Percentiles rank a stretch among this genome's conserved stretches.
Conservation (phyloP, 2,888 invertebrate genomes). For the Mystacides longicornis region DNA sequence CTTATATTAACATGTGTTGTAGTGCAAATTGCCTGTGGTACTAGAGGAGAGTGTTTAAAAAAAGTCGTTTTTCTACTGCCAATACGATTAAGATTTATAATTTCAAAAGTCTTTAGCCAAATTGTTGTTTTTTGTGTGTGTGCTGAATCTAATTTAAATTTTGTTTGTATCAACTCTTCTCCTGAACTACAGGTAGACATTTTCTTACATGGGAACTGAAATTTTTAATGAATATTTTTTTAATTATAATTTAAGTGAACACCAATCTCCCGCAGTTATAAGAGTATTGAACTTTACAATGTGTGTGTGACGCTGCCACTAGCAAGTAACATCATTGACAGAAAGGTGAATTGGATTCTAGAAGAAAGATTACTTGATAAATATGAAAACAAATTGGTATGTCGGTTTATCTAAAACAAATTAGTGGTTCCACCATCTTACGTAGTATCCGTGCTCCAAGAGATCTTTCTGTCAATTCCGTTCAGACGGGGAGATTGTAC, state of each 20-base stretch:
- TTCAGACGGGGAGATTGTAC: conserved; percentile 17
- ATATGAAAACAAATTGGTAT: neutral
- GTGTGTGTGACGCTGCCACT: neutral
- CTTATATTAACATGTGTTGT: conserved; percentile 16
- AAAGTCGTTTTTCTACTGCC: too few species aligned
- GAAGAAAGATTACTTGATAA: too few species aligned
- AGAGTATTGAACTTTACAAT: neutral
- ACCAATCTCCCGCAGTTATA: conserved; percentile 13
- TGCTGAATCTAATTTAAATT: too few species aligned
- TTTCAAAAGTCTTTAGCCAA: too few species aligned
- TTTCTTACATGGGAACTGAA: conserved; percentile 25
- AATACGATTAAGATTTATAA: too few species aligned
- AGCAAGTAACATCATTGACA: neutral
- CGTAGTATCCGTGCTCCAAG: neutral
- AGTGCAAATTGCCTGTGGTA: conserved; percentile 10
- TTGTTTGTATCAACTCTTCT: too few species aligned
- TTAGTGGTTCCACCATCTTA: neutral
- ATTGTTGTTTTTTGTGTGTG: too few species aligned
- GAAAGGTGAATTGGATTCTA: too few species aligned
- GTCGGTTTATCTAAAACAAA: neutral
- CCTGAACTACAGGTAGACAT: too few species aligned
- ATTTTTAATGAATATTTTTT: conserved; percentile 23
- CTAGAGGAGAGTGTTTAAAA: too few species aligned
- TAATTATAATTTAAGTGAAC: conserved; percentile 19
- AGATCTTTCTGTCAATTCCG: neutral